Conservation (phyloP, 2,797 vertebrate species). For the Spondyliosoma cantharus region DNA sequence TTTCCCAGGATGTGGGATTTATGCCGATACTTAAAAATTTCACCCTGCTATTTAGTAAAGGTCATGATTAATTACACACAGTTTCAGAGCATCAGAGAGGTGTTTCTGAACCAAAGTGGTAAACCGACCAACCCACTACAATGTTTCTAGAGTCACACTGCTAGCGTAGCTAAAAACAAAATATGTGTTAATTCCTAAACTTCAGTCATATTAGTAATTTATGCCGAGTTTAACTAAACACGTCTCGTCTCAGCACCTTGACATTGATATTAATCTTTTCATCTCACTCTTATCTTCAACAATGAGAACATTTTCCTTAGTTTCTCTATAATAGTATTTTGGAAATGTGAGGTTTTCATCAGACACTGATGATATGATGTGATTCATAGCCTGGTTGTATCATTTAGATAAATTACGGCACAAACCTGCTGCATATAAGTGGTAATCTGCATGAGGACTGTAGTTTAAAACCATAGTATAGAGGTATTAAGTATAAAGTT, state of each 20-base stretch:
- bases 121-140: too few relatives aligned
- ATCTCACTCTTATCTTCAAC: not conserved
- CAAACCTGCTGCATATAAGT: not conserved
- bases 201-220: not conserved
- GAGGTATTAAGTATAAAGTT: not conserved
- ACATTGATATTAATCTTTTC: not conserved
- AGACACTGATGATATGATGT: not conserved
- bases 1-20: too few relatives aligned
- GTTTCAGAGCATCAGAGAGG: too few relatives aligned
- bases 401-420: not conserved
- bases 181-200: too few relatives aligned
- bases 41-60: too few relatives aligned
- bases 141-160: too few relatives aligned
- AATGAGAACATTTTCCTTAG: not conserved
- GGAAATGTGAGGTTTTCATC: conserved; percentile 26
- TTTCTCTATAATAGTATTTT: not conserved
- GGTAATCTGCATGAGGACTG: conserved; percentile 29
- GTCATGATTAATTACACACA: too few relatives aligned
- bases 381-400: not conserved
- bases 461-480: not conserved
- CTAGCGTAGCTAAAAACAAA: too few relatives aligned
- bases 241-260: not conserved
- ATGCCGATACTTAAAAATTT: too few relatives aligned
- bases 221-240: conserved; percentile 5
- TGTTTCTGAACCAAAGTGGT: too few relatives aligned